Evolutionary conservation across 2,888 invertebrate species (phyloP).

Genomic region (Allacma fusca): DNA sequence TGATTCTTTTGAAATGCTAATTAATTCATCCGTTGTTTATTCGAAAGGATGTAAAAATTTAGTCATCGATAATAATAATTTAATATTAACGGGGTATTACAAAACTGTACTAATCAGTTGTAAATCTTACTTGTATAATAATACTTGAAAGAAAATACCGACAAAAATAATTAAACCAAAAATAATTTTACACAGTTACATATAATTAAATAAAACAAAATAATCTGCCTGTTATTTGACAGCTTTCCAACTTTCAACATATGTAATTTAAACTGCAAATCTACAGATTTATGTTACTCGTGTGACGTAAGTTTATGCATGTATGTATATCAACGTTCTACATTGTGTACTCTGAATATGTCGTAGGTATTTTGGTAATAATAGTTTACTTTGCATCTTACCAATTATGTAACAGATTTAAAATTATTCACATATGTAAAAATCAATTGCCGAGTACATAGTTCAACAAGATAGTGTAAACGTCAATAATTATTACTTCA

Average conservation of each 20-base stretch:
- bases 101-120: background rate
- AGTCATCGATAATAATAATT: background rate
- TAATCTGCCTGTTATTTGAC: background rate
- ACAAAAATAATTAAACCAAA: background rate
- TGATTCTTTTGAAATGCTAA: background rate
- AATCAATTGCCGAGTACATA: background rate
- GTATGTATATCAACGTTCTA: conserved; percentile 27
- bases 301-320: background rate
- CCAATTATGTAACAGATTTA: conserved; percentile 9
- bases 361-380: background rate
- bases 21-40: background rate
- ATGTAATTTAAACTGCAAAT: background rate
- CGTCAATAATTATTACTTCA: background rate
- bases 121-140: background rate
- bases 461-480: background rate
- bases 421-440: background rate
- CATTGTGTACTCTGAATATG: conserved; percentile 28
- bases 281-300: background rate
- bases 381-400: conserved; percentile 6
- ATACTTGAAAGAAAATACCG: background rate
- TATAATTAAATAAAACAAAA: conserved; percentile 9
- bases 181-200: background rate
- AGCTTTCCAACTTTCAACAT: background rate
- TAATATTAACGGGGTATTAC: background rate
- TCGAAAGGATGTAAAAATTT: background rate